Conservation (phyloP, 2,797 vertebrate species). For the Neoniphon sammara region DNA sequence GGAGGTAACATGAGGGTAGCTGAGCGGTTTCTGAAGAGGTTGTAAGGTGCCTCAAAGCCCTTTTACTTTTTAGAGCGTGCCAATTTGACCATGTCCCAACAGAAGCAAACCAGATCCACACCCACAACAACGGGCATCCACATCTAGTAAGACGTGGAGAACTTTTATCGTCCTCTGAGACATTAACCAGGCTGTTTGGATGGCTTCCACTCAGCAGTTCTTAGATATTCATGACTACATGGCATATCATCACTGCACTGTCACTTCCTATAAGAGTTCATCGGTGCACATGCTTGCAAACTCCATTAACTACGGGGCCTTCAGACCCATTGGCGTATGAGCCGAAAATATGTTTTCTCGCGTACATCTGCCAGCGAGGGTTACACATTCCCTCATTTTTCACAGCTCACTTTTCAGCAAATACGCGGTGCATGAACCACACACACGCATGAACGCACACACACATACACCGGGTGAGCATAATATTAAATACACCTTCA, state of each 20-base stretch:
- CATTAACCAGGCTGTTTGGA: conserved; percentile 33
- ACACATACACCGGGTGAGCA: neutral
- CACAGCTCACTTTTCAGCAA: conserved; percentile 53
- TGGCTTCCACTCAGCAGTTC: conserved; percentile 33
- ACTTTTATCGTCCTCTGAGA: conserved; percentile 17
- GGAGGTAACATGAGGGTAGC: neutral
- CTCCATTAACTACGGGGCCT: conserved; percentile 42
- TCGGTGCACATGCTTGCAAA: conserved; percentile 45
- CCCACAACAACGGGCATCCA: conserved; percentile 10
- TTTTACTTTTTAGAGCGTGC: neutral
- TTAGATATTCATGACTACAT: conserved; percentile 60
- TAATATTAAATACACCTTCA: conserved; percentile 12
- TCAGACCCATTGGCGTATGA: conserved; percentile 43
- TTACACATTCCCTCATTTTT: conserved; percentile 54
- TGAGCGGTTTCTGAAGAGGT: neutral
- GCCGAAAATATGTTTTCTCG: conserved; percentile 60
- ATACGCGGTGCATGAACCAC: conserved; percentile 24
- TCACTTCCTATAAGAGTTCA: conserved; percentile 62
- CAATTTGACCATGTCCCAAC: neutral
- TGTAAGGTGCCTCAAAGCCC: neutral
- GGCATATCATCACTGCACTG: conserved; percentile 37
- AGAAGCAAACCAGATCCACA: conserved; percentile 8
- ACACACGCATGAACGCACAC: neutral
- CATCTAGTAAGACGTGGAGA: conserved; percentile 15
- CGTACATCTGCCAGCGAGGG: conserved; percentile 53